phyloP scores from a whole-genome alignment of 2,113 vertebrate species.

The Murina feae region DNA sequence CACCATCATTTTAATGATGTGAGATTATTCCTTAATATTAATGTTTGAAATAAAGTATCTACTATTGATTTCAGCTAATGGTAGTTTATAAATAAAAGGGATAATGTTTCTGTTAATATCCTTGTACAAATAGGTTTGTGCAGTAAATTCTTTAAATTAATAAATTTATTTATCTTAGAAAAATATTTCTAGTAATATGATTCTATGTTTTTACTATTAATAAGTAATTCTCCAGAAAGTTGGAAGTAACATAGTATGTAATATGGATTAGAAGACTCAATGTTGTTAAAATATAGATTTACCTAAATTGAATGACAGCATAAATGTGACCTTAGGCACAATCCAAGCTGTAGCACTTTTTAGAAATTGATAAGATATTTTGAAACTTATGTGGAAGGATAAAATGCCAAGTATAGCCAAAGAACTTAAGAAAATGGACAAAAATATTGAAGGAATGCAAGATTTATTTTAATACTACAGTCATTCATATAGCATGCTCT shows the following conservation, averaged over 20 bases:
- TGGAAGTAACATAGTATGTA: not conserved
- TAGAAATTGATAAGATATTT: not conserved
- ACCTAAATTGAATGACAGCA: not conserved
- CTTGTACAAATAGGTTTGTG: not conserved
- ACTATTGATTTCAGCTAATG: not conserved
- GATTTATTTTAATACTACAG: not conserved
- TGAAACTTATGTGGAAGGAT: not conserved
- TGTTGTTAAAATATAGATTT: not conserved
- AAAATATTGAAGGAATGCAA: not conserved
- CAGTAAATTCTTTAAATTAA: not conserved
- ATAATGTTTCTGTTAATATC: not conserved
- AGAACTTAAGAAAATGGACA: not conserved
- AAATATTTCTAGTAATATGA: not conserved
- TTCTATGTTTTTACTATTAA: not conserved
- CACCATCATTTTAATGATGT: not conserved
- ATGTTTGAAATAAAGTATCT: not conserved
- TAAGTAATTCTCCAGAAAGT: not conserved
- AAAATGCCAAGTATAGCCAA: not conserved
- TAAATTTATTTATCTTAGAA: not conserved
- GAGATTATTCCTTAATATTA: not conserved
- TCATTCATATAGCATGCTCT: not conserved
- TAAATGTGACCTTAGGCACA: not conserved
- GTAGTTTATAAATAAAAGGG: not conserved
- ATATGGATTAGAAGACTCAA: not conserved
- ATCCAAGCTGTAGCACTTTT: not conserved